Evolutionary conservation across 2,113 vertebrate genomes (phyloP).

Genomic region (Psittacula cyanocephala): DNA sequence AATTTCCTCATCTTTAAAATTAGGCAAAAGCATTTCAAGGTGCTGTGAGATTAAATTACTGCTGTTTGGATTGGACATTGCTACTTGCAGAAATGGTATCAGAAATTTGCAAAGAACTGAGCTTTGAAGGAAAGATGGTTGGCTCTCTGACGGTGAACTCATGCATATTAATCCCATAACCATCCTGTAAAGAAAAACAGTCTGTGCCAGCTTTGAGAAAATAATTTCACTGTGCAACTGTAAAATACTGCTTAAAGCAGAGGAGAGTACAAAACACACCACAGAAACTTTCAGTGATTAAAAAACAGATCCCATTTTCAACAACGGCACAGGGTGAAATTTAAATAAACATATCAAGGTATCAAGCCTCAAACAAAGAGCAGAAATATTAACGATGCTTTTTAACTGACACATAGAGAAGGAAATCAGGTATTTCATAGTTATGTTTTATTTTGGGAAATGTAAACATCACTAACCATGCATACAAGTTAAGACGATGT

Average conservation of each 20-base stretch:
- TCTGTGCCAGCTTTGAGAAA: background rate
- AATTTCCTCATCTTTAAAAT: background rate
- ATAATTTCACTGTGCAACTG: background rate
- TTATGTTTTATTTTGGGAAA: conserved; percentile 79
- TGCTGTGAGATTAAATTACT: background rate
- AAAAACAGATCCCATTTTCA: background rate
- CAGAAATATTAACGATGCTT: background rate
- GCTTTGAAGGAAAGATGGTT: background rate
- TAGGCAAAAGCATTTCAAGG: background rate
- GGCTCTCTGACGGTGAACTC: background rate
- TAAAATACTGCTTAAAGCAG: background rate
- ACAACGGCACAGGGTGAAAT: background rate
- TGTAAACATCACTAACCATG: conserved; percentile 82
- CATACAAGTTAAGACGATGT: conserved; percentile 77
- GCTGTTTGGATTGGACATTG: background rate
- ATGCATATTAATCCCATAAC: background rate
- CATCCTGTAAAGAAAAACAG: background rate
- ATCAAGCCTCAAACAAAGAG: background rate
- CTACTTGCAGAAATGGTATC: background rate
- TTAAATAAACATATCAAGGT: background rate
- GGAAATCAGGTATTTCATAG: background rate
- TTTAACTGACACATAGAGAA: background rate
- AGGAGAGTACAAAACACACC: background rate
- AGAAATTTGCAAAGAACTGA: background rate
- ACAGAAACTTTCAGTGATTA: background rate